Base-by-base conservation (phyloP, 1,140 invertebrate genomes). In the Hycleus cichorii region DNA sequence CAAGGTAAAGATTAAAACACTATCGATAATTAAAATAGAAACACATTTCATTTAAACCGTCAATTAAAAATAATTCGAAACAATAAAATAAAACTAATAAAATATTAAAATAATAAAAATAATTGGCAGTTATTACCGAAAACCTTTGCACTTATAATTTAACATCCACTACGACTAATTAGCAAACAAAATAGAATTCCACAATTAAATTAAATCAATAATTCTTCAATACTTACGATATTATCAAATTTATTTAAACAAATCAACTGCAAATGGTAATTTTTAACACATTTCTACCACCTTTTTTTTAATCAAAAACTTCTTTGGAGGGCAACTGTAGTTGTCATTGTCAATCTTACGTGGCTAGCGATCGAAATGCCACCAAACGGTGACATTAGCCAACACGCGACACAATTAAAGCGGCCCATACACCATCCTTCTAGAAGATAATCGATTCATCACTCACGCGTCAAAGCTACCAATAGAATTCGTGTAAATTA, bases 321-420 rank as follows among this genome's bases (percentile, higher is more conserved):
- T 58, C 57, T 53, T 50, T 47, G 27, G 52, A 53, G 25, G 8
- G 39, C 55, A 47, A 50, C 43, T 50, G 50, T 27, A 40, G 55
- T 62, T 62, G 60, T 59, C 60, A 62, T 60, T 69, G 67, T 66
- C 59, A 68, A 63, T 64, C 67, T 69, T 66, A 69, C 67, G 67
- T 69, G 67, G 67, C 67, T 54, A 40, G 42, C 46, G 56, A 57
- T 5, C 7, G 45, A 47, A 56, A 57, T 44, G 64, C 57, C 47
- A 57, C 32, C 32, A 32, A 5, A 7, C 32, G 32, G 47, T 55
- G 48, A 27, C 46, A 9, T 43, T 38, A 10, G 45, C 4, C n/a
- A 10, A 47, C 26, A 12, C 5, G 18, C 46, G 4, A 10, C 32
- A 4, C 4, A 7, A 32, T 5, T 32, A 32, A 32, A 32, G 32